phyloP scores from a whole-genome alignment of 2,113 vertebrate genomes.

The Pangasianodon hypophthalmus region DNA sequence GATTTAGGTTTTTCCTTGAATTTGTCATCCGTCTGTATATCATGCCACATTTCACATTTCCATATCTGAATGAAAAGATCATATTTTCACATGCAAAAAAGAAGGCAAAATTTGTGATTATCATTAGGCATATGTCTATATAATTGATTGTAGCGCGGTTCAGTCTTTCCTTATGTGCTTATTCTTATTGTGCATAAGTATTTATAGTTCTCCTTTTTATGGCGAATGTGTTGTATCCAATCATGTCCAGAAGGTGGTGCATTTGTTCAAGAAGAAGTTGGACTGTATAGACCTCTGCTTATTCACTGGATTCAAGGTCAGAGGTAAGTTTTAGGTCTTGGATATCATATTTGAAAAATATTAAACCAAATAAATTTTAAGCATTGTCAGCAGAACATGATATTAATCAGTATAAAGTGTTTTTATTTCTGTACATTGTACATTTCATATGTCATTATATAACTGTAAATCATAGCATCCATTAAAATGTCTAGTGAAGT shows the following conservation, averaged over 20 bases:
- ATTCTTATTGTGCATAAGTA: background rate
- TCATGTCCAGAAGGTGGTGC: conserved; percentile 65
- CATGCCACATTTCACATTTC: background rate
- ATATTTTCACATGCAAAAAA: background rate
- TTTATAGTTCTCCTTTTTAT: background rate
- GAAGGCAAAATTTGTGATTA: background rate
- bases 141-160: background rate
- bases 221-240: conserved; percentile 26
- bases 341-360: background rate
- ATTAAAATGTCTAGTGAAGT: background rate
- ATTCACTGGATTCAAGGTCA: too few species aligned
- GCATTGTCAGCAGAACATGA: background rate
- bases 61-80: background rate
- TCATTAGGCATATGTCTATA: background rate
- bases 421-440: background rate
- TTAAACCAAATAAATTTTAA: background rate
- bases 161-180: background rate
- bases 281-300: background rate
- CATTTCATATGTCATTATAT: background rate
- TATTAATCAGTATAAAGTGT: background rate
- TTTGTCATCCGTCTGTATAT: background rate
- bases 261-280: conserved; percentile 41
- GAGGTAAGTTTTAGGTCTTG: background rate
- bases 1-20: background rate
- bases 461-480: background rate